phyloP scores from a whole-genome alignment of 2,888 invertebrate species.

The Prostheceraeus crozeri region DNA sequence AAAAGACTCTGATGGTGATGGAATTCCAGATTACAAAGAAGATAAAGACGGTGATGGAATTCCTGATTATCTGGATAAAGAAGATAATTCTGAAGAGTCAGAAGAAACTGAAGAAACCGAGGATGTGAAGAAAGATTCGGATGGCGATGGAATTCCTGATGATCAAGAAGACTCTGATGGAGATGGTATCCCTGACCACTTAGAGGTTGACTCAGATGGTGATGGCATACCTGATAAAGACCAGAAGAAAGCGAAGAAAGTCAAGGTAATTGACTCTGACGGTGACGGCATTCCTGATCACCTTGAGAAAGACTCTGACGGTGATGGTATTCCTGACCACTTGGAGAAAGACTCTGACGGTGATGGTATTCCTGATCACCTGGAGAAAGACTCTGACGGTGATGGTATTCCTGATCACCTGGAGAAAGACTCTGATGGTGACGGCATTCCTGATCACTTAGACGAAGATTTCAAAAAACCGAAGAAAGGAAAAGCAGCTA shows the following conservation, averaged over 20 bases:
- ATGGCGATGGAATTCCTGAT: slow-evolving; percentile 41
- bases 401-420: slow-evolving; percentile 37
- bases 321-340: slow-evolving; percentile 47
- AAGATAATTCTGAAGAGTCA: slow-evolving; percentile 45
- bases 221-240: slow-evolving; percentile 48
- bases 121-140: slow-evolving; percentile 34
- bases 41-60: slow-evolving; percentile 47
- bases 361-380: slow-evolving; percentile 40
- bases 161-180: slow-evolving; percentile 42
- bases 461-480: slow-evolving; percentile 43
- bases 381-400: slow-evolving; percentile 43
- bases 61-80: slow-evolving; percentile 46
- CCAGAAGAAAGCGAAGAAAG: slow-evolving; percentile 41
- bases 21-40: slow-evolving; percentile 40
- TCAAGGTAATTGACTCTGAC: slow-evolving; percentile 41
- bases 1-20: slow-evolving; percentile 43
- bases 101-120: slow-evolving; percentile 40
- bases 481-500: no score
- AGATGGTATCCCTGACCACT: slow-evolving; percentile 35
- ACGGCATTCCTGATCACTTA: slow-evolving; percentile 43
- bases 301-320: slow-evolving; percentile 37
- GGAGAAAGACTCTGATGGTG: slow-evolving; percentile 38
- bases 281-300: slow-evolving; percentile 41
- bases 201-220: slow-evolving; percentile 43
- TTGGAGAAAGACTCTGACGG: slow-evolving; percentile 46